A percentile compares a stretch with the other conserved stretches of the same genome.
These are phyloP conservation scores for Sebastes miniatus DNA, from an alignment of 2,797 vertebrate genomes.

Conservation along the genomic window DNA sequence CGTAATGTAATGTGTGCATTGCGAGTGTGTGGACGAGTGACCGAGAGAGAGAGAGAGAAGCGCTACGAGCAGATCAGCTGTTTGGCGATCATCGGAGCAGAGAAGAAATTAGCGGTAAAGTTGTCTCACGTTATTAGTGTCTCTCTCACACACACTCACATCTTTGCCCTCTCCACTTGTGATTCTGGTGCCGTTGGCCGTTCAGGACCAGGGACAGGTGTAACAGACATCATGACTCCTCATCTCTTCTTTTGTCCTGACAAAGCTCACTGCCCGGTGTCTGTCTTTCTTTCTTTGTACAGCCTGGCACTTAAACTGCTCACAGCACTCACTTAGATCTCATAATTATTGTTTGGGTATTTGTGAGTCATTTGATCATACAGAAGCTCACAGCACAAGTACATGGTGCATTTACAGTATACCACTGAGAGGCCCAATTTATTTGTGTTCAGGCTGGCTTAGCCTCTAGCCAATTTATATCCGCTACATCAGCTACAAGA, in stretches of 20 bases:
- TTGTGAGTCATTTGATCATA: conserved; percentile 20
- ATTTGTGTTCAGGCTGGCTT: conserved; percentile 24
- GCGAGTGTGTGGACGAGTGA: background rate
- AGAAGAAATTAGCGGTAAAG: background rate
- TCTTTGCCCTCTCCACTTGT: background rate
- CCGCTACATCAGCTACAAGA: conserved; percentile 15
- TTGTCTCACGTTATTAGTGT: rapidly evolving
- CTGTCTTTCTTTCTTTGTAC: background rate
- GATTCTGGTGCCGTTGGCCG: background rate
- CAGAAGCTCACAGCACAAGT: conserved; percentile 1
- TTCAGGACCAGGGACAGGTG: background rate
- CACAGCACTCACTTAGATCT: conserved; percentile 14
- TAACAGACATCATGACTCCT: background rate
- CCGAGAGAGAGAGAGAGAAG: background rate
- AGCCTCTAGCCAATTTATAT: conserved; percentile 40
- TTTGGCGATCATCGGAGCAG: no score
- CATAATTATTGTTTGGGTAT: conserved; percentile 24
- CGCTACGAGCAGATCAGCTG: background rate
- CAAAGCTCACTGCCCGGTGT: background rate
- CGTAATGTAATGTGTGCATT: no score
- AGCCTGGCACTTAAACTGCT: background rate
- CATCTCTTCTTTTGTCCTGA: background rate
- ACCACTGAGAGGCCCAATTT: conserved; percentile 22
- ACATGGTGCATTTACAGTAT: background rate
- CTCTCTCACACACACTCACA: background rate